Base-by-base conservation (phyloP, 2,797 vertebrate species). In the Pitangus sulphuratus region DNA sequence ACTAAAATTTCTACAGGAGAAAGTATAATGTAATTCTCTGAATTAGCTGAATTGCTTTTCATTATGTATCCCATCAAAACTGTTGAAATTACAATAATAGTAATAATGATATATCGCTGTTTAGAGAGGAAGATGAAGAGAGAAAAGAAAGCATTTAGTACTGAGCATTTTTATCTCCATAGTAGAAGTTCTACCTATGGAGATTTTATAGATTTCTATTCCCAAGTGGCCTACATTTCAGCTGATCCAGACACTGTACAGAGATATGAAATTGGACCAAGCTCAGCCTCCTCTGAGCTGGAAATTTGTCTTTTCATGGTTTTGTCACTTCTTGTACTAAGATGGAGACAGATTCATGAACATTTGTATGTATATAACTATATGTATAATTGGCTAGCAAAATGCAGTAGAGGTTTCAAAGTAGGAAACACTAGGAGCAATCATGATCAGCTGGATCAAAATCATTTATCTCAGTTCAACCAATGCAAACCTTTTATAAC, bases 401-500 rank as follows among this genome's bases (percentile, higher is more conserved):
- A 88, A 74, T 57, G 24, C 57, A 37, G 22, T 15, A 56, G 39
- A 61, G 1, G 25, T 86, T 92, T 82, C 47, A 40, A 93, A 56
- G 31, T 2, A 72, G n/a, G 25, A 74, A 60, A 64, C 51, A 50
- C 57, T 21, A 66, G 9, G 42, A 89, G 12, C 86, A 90, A 92
- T 65, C 42, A 45, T 10, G 45, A 75, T 15, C 10, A 22, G 17
- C 4, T 75, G 28, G 13, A 81, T 81, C 65, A 91, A 78, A 95
- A 90, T 28, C 37, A 78, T 81, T 91, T 88, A 57, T 61, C 65
- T 75, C 44, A 78, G 30, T 54, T 51, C 42, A 71, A 15, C 21
- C 39, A 50, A 33, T 81, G 89, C n/a, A 81, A 90, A 88, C 57
- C 72, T 95, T 86, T 92, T 68, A 84, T 90, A 94, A 75, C 57